Conservation (phyloP, 1,140 invertebrate species). For the Bombus superbus region DNA sequence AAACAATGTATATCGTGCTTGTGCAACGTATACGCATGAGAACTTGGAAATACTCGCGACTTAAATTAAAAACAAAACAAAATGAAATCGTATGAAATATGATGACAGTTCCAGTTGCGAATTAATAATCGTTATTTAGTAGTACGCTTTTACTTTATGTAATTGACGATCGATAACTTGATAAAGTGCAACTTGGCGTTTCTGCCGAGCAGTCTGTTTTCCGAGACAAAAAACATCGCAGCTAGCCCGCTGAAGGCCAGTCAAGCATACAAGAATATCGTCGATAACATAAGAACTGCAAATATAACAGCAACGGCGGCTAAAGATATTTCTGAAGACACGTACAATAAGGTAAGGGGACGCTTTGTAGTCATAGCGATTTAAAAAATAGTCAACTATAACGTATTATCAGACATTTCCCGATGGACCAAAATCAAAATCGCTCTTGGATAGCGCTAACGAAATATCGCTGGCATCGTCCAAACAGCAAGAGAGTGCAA, state of each 20-base stretch:
- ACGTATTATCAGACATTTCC: slow-evolving; percentile 68
- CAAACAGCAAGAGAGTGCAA: slow-evolving; percentile 78
- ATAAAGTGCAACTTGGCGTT: slow-evolving; percentile 55
- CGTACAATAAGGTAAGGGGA: slow-evolving; percentile 82
- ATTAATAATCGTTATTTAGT: slow-evolving; percentile 22
- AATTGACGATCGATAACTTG: slow-evolving; percentile 41
- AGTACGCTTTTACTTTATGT: slow-evolving; percentile 20
- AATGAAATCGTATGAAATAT: not conserved
- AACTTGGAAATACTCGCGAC: not conserved
- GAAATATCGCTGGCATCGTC: slow-evolving; percentile 81
- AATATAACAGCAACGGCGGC: slow-evolving; percentile 87
- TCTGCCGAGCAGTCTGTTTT: slow-evolving; percentile 85
- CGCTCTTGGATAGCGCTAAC: slow-evolving; percentile 77
- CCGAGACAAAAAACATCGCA: slow-evolving; percentile 86
- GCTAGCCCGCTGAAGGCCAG: slow-evolving; percentile 90
- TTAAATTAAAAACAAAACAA: not conserved
- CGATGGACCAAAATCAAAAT: slow-evolving; percentile 73
- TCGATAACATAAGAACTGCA: slow-evolving; percentile 86
- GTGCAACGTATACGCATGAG: not conserved
- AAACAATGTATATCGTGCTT: too few relatives aligned
- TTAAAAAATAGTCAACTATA: not conserved
- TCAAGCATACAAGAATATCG: slow-evolving; percentile 91
- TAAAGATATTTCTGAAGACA: slow-evolving; percentile 84
- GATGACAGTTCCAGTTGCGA: slow-evolving; percentile 16
- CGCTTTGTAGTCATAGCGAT: not conserved